These are phyloP conservation scores for Eurytoma californica DNA, from an alignment of 2,888 invertebrate genomes.

Conservation along the genomic window DNA sequence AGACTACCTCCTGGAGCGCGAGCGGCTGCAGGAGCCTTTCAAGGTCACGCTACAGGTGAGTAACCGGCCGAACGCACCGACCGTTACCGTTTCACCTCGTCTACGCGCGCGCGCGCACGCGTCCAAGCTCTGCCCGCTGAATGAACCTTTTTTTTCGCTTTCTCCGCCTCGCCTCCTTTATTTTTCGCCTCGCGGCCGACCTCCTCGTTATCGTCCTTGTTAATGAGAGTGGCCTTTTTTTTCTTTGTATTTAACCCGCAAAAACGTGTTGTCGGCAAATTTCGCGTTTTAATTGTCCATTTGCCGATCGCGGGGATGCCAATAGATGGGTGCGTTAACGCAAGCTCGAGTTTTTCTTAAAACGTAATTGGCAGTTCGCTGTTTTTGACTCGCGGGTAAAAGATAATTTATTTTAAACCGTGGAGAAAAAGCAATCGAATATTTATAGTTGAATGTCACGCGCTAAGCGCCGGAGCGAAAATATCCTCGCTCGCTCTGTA, in stretches of 20 bases:
- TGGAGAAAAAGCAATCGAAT: too few relatives aligned
- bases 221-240: background rate
- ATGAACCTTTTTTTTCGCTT: slow-evolving; percentile 29
- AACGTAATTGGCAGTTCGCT: too few relatives aligned
- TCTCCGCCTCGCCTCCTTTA: background rate
- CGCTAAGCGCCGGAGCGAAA: too few relatives aligned
- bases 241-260: too few relatives aligned
- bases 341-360: too few relatives aligned
- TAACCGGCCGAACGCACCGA: slow-evolving; percentile 37
- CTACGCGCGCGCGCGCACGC: background rate
- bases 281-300: too few relatives aligned
- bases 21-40: slow-evolving; percentile 90
- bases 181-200: background rate
- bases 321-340: too few relatives aligned
- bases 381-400: background rate
- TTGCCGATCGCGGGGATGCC: too few relatives aligned
- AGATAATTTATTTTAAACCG: too few relatives aligned
- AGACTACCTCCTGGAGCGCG: slow-evolving; percentile 88
- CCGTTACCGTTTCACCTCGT: slow-evolving; percentile 42
- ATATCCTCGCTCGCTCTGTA: background rate
- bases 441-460: too few relatives aligned
- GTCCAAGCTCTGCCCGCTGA: background rate
- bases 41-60: slow-evolving; percentile 91
- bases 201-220: slow-evolving; percentile 2
- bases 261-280: too few relatives aligned